These are phyloP conservation scores for Scelioninae gen. 2 DNA, from an alignment of 2,888 invertebrate genomes.

Conservation along the genomic window DNA sequence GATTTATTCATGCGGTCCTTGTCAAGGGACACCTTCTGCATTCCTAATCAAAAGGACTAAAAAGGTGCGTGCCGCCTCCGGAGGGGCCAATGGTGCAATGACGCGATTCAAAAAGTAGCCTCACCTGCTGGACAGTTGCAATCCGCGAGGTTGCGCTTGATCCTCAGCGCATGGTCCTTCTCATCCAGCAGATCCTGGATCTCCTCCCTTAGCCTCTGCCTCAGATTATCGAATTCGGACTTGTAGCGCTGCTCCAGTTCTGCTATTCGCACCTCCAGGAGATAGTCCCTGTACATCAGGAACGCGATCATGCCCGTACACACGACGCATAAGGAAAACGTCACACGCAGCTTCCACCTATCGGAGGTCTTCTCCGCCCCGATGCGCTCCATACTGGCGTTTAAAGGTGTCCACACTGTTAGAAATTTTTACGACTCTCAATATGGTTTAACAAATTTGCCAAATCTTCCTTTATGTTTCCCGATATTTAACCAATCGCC, in stretches of 20 bases:
- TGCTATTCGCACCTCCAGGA: slow-evolving; percentile 70
- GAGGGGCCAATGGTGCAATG: slow-evolving; percentile 12
- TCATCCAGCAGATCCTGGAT: slow-evolving; percentile 60
- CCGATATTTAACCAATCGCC: too few relatives aligned
- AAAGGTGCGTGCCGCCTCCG: slow-evolving; percentile 43
- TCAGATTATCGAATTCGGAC: slow-evolving; percentile 55
- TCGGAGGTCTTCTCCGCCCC: slow-evolving; percentile 48
- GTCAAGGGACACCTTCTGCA: slow-evolving; percentile 23
- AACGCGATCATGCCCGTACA: slow-evolving; percentile 70
- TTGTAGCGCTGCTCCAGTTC: slow-evolving; percentile 66
- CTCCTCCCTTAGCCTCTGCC: slow-evolving; percentile 64
- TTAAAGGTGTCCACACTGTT: slow-evolving; percentile 48
- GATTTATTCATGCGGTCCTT: slow-evolving; percentile 48
- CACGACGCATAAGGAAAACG: slow-evolving; percentile 70
- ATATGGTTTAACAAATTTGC: too few relatives aligned
- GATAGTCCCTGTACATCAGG: slow-evolving; percentile 68
- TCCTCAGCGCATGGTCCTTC: slow-evolving; percentile 64
- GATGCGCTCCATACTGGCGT: slow-evolving; percentile 41
- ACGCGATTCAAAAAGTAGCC: slow-evolving; percentile 40
- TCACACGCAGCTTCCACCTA: slow-evolving; percentile 64
- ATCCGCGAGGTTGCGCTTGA: slow-evolving; percentile 70
- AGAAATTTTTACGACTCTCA: slow-evolving; percentile 31
- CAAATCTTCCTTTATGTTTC: too few relatives aligned
- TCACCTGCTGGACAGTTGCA: slow-evolving; percentile 74
- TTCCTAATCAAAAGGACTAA: slow-evolving; percentile 50